A percentile compares a stretch with the other conserved stretches of the same genome.
Evolutionary conservation across 2,888 invertebrate genomes (phyloP).

Genomic region (Calephelis perditalis): DNA sequence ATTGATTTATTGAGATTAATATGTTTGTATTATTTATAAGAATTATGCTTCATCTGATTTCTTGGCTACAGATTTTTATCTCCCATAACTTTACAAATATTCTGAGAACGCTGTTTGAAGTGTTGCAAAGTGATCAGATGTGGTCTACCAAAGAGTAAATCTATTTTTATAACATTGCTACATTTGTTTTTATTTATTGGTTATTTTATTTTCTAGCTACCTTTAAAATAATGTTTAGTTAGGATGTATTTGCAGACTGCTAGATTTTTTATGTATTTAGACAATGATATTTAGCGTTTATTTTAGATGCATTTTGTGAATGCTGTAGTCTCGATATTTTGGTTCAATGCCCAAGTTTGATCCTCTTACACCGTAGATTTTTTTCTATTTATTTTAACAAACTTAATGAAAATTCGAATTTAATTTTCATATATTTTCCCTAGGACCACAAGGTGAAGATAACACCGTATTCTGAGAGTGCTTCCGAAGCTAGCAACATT

Average conservation of each 20-base stretch:
- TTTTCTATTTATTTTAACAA: constrained; percentile 2
- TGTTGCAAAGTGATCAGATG: background rate
- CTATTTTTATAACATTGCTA: background rate
- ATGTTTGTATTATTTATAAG: too few species aligned
- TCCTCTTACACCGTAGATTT: constrained; percentile 23
- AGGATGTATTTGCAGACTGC: constrained; percentile 15
- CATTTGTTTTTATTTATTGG: background rate
- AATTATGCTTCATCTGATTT: too few species aligned
- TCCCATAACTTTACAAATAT: too few species aligned
- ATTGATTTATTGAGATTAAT: too few species aligned
- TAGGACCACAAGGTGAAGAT: constrained; percentile 63
- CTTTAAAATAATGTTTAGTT: background rate
- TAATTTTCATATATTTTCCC: constrained; percentile 23
- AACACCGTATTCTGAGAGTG: constrained; percentile 56
- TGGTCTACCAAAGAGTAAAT: background rate
- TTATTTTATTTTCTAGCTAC: background rate
- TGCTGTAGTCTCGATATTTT: constrained; percentile 14
- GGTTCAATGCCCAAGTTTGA: constrained; percentile 18
- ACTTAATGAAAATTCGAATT: background rate
- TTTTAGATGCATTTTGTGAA: constrained; percentile 18
- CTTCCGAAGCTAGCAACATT: constrained; percentile 52
- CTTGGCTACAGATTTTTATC: too few species aligned
- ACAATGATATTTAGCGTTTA: background rate
- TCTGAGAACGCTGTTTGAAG: too few species aligned
- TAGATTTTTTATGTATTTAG: constrained; percentile 17